Evolutionary conservation across 2,888 invertebrate genomes (phyloP), one percentile per base, ranked within the genome.

Genomic region (Plagiodera versicolora): DNA sequence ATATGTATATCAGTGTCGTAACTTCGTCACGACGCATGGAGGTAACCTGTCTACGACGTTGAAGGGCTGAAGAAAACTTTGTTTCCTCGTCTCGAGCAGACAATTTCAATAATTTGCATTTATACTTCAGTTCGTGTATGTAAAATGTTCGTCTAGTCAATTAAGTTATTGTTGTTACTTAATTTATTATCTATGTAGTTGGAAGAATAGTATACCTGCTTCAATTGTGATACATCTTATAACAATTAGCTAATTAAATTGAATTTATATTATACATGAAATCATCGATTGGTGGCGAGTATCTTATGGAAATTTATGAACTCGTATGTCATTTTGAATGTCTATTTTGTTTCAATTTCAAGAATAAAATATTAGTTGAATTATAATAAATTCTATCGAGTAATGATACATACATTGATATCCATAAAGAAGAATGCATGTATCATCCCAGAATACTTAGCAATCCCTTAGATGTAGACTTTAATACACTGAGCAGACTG

Each of bases 211-310:
- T 73, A 72, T 75, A 77, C 76, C 76, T 76, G 78, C 78, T 78
- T 79, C 73, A 68, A 77, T 74, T 79, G 78, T 79, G 78, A 78
- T 77, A 79, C 68, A 71, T 60, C 54, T 67, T 54, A 62, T 62
- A 48, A 58, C 66, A 66, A 59, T 44, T 62, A 60, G 58, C 60
- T 60, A 52, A 67, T 60, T 66, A 52, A 64, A 39, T 3, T 39
- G n/a, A 39, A 14, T 3, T 24, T 3, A 24, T 5, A 58, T 62
- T 63, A 66, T 51, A 30, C 8, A 53, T 44, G 24, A 39, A 64
- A 60, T 50, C 52, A 54, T 63, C 60, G 56, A 64, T 65, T 65
- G 63, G 59, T 65, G 60, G 56, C 32, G 60, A 62, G 61, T 60
- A 61, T 66, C 66, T 63, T 62, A 58, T 53, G 47, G 56, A 56